Evolutionary conservation across 2,888 invertebrate species (phyloP).

Genomic region (Heteropelma amictum): DNA sequence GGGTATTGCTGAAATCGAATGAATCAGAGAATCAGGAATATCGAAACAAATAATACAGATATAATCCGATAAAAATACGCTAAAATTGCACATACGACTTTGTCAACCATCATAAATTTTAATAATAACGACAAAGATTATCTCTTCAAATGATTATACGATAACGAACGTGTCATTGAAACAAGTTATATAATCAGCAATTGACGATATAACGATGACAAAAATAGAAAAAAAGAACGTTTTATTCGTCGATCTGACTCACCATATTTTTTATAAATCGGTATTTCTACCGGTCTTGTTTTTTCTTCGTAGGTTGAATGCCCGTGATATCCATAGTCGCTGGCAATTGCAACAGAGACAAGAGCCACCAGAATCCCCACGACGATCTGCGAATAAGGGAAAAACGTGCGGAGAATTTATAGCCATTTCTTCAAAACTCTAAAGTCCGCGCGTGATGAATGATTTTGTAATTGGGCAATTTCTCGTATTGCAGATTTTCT

Average conservation of each 20-base stretch:
- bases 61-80: background rate
- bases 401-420: no score
- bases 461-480: no score
- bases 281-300: constrained; percentile 69
- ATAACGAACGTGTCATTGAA: background rate
- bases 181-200: background rate
- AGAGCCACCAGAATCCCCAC: constrained; percentile 59
- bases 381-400: constrained; percentile 64
- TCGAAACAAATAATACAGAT: background rate
- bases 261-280: constrained; percentile 75
- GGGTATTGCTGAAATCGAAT: constrained; percentile 77
- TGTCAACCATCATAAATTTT: no score
- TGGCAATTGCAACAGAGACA: constrained; percentile 58
- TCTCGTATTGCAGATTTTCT: no score
- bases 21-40: background rate
- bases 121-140: no score
- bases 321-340: constrained; percentile 66
- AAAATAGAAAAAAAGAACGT: background rate
- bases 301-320: constrained; percentile 73
- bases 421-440: no score
- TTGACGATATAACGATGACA: background rate
- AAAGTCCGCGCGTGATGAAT: no score
- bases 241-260: background rate
- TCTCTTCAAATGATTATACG: no score
- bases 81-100: no score